Evolutionary conservation across 2,797 vertebrate genomes (phyloP), one percentile per base, ranked within the genome.

Genomic region (Bryconaethiops microstoma): DNA sequence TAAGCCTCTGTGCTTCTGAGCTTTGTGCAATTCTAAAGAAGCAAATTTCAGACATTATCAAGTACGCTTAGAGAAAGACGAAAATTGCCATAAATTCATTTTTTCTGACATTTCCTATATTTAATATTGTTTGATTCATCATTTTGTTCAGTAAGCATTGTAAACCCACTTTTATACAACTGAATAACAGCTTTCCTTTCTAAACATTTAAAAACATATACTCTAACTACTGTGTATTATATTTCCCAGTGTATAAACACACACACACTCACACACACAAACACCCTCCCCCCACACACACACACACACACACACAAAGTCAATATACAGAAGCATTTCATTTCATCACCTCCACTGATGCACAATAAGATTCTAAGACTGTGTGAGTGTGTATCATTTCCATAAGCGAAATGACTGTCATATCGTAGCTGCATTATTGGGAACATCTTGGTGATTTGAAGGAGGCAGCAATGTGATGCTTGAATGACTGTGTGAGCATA

Each of bases 371-470:
- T 42, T 67, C 14, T 67, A n/a, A 65, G 57, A 60, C 9, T 62
- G 23, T 29, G 64, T 19, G 64, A 40, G 64, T 67, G 39, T 52
- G 23, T 55, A 10, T 76, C 67, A 57, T 59, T 69, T 35, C 21
- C 39, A 69, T 71, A 60, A 72, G 42, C 19, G 16, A 78, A 78
- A 72, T 63, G 45, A 40, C 40, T n/a, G 8, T 78, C 42, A 62
- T 62, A 39, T 17, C 42, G 23, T 35, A 35, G 55, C 19, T 71
- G 25, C 42, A 17, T 71, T 71, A 68, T 60, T 59, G 29, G 35
- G 55, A 71, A 68, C 65, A 45, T 68, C 40, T 45, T 10, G 4
- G 39, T 68, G 65, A 65, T 65, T 65, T 65, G 63, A 65, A 25
- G 29, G 14, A 63, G 60, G 62, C 48, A 23, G 29, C 19, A 54